Conservation (phyloP, 1,140 invertebrate genomes). For the Asobara japonica region DNA sequence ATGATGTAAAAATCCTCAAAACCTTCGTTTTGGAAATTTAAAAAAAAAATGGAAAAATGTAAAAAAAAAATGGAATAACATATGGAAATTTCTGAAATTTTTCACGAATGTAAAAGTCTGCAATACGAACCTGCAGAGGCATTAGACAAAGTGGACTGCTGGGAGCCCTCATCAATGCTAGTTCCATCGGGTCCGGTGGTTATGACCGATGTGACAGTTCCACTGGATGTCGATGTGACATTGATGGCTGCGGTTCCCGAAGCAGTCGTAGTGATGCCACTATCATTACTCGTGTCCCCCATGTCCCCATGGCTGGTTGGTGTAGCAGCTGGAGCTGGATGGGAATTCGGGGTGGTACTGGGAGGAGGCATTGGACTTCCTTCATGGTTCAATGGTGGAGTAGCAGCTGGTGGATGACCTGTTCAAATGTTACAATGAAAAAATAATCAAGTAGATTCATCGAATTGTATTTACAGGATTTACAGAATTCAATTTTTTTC, state of each 20-base stretch:
- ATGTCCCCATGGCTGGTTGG: slow-evolving; percentile 55
- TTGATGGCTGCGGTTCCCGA: slow-evolving; percentile 62
- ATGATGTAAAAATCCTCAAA: too few relatives aligned
- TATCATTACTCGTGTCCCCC: slow-evolving; percentile 68
- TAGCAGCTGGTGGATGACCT: slow-evolving; percentile 56
- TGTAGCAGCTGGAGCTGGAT: slow-evolving; percentile 56
- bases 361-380: slow-evolving; percentile 70
- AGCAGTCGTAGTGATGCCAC: slow-evolving; percentile 70
- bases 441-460: too few relatives aligned
- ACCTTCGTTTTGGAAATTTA: too few relatives aligned
- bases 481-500: too few relatives aligned
- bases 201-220: slow-evolving; percentile 84
- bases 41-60: too few relatives aligned
- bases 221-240: slow-evolving; percentile 65
- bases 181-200: slow-evolving; percentile 89
- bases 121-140: slow-evolving; percentile 77
- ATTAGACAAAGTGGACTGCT: slow-evolving; percentile 91
- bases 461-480: too few relatives aligned
- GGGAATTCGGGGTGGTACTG: slow-evolving; percentile 71
- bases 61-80: background rate
- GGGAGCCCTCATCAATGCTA: slow-evolving; percentile 87
- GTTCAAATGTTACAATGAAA: too few relatives aligned
- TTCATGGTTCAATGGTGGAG: slow-evolving; percentile 66
- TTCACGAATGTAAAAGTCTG: background rate
- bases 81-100: background rate